Evolutionary conservation across 1,140 invertebrate genomes (phyloP).

Genomic region (Dreissena rostriformis): DNA sequence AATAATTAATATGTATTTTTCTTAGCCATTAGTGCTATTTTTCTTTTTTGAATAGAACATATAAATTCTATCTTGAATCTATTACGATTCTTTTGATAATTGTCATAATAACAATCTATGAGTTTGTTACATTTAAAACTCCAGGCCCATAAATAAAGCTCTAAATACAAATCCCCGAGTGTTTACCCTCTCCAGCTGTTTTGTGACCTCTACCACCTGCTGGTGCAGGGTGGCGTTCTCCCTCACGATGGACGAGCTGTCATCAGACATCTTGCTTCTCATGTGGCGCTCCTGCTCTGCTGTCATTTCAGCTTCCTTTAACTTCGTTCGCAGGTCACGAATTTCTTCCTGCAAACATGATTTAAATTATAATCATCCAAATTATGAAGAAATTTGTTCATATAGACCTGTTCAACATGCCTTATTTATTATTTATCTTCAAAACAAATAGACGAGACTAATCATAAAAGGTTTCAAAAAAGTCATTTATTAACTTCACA

Average conservation of each 20-base stretch:
- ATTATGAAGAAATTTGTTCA: too few relatives aligned
- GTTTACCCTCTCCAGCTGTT: conserved; percentile 75
- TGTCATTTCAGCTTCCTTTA: conserved; percentile 78
- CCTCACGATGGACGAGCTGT: conserved; percentile 73
- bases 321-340: conserved; percentile 70
- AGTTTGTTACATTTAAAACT: not conserved
- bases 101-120: too few relatives aligned
- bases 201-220: conserved; percentile 70
- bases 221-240: conserved; percentile 76
- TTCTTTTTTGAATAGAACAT: too few relatives aligned
- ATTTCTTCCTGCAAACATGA: conserved; percentile 76
- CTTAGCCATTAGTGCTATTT: too few relatives aligned
- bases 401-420: too few relatives aligned
- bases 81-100: too few relatives aligned
- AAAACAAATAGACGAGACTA: too few relatives aligned
- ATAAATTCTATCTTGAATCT: too few relatives aligned
- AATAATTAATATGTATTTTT: too few relatives aligned
- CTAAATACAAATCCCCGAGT: not conserved
- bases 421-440: too few relatives aligned
- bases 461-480: too few relatives aligned
- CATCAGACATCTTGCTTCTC: conserved; percentile 74
- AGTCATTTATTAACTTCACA: too few relatives aligned
- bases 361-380: not conserved
- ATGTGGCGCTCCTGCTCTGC: conserved; percentile 77
- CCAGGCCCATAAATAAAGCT: not conserved